These are phyloP conservation scores for Hedya salicella DNA, from an alignment of 2,888 invertebrate genomes.

Conservation along the genomic window DNA sequence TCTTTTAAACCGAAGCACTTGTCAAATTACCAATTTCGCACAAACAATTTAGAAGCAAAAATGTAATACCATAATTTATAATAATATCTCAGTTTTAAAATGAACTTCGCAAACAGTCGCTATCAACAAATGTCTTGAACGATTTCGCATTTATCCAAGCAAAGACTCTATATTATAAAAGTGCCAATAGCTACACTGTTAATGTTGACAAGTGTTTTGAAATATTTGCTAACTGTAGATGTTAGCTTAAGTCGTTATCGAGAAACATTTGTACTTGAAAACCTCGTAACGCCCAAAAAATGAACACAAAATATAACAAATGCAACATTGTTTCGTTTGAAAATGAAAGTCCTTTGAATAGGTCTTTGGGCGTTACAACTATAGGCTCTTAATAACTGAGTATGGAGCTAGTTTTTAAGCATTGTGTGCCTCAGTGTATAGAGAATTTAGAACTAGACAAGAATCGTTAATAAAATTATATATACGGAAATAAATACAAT, in stretches of 20 bases:
- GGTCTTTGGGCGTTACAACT: no score
- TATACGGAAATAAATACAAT: constrained; percentile 55
- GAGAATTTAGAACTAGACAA: constrained; percentile 64
- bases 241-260: constrained; percentile 57
- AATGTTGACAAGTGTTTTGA: constrained; percentile 52
- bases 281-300: no score
- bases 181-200: constrained; percentile 23
- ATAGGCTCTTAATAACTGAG: constrained; percentile 52
- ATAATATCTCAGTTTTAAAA: no score
- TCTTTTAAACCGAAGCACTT: constrained; percentile 50
- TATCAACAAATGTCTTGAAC: no score
- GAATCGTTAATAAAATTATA: constrained; percentile 57
- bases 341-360: no score
- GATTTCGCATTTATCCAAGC: no score
- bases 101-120: no score
- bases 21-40: constrained; percentile 41
- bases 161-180: not conserved
- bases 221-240: constrained; percentile 56
- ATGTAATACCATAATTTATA: no score
- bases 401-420: constrained; percentile 71
- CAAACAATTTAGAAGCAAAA: no score
- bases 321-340: no score
- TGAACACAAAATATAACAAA: no score
- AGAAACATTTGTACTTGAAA: constrained; percentile 64
- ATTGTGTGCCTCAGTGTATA: constrained; percentile 84